A percentile compares a stretch with the other conserved stretches of the same genome.
These are phyloP conservation scores for Delichon dasypus DNA, from an alignment of 2,797 vertebrate genomes.

Conservation along the genomic window DNA sequence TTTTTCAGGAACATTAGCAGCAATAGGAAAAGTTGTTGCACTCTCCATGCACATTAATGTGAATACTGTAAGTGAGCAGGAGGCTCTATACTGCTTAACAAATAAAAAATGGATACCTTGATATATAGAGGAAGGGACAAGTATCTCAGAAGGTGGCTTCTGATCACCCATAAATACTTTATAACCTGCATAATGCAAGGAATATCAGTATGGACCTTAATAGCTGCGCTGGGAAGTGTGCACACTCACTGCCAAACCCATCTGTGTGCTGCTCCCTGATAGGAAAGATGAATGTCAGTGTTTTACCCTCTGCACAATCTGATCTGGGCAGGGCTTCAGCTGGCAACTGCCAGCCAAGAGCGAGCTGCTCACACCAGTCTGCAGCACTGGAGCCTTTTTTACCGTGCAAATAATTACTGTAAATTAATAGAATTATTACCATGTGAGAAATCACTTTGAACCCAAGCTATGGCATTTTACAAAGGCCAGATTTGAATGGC, in stretches of 20 bases:
- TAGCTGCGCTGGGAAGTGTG: neutral
- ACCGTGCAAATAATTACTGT: neutral
- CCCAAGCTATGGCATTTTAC: constrained; percentile 13
- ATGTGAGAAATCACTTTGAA: neutral
- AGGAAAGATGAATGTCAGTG: neutral
- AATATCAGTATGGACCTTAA: neutral
- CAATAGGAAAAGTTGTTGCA: neutral
- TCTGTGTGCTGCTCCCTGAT: neutral
- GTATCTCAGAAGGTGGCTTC: neutral
- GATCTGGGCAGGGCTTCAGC: constrained; percentile 9
- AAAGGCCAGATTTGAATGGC: constrained; percentile 19
- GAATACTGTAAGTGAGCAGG: neutral
- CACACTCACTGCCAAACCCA: neutral
- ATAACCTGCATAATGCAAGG: neutral
- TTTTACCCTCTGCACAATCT: neutral
- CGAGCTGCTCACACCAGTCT: neutral
- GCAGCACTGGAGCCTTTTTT: neutral
- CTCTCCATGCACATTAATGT: neutral
- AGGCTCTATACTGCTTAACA: neutral
- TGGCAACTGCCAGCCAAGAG: neutral
- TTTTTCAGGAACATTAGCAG: neutral
- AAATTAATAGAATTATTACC: neutral
- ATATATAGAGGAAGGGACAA: neutral
- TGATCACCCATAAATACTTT: neutral
- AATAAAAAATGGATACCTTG: neutral